Conservation (phyloP, 2,113 vertebrate genomes). For the Hymenochirus boettgeri region DNA sequence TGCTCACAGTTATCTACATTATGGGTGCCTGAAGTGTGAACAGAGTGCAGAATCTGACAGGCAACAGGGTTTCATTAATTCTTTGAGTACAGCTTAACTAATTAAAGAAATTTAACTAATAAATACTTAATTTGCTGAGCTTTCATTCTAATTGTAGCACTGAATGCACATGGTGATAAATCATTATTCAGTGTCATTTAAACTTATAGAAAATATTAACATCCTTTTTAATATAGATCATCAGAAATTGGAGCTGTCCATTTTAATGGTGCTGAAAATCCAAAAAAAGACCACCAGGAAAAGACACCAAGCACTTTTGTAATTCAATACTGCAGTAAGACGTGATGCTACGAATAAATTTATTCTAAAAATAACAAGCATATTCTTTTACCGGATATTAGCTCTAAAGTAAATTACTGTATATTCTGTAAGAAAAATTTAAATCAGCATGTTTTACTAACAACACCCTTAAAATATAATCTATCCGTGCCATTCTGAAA, state of each 20-base stretch:
- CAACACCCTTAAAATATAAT: constrained; percentile 24
- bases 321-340: not conserved
- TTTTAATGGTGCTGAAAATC: no score
- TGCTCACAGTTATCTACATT: not conserved
- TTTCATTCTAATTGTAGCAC: not conserved
- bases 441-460: constrained; percentile 11
- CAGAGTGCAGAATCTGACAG: constrained; percentile 46
- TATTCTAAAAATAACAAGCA: not conserved
- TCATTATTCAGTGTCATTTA: not conserved
- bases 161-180: not conserved
- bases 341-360: not conserved
- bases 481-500: not conserved
- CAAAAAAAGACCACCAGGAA: no score
- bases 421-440: not conserved
- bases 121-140: not conserved
- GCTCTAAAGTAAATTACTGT: not conserved
- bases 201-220: not conserved
- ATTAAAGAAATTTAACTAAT: not conserved
- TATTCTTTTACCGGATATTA: not conserved
- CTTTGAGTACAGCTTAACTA: not conserved
- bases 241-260: no score
- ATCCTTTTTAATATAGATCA: no score
- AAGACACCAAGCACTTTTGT: not conserved
- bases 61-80: constrained; percentile 19
- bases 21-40: constrained; percentile 21